Base-by-base conservation (phyloP, 2,888 invertebrate genomes). In the Helobdella robusta region DNA sequence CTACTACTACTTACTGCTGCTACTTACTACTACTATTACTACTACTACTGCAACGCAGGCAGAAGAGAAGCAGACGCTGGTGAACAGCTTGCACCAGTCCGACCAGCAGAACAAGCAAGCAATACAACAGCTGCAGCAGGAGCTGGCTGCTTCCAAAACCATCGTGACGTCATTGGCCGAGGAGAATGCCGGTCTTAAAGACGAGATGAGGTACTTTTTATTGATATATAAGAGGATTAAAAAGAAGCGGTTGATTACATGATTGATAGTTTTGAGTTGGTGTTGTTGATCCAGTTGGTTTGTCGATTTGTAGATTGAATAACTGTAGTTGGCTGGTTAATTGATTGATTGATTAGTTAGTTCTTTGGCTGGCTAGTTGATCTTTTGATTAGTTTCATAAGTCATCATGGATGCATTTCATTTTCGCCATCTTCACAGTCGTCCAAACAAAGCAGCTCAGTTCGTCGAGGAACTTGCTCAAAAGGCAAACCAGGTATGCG, bases 101-200 rank as follows among this genome's bases (percentile, higher is more conserved):
- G 61, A 61, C n/a, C 61, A 61, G 46, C 62, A 62, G 50, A 46
- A 34, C 50, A 46, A 62, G 50, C 48, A 62, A 35, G 18, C 48
- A 15, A 62, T 50, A 23, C 62, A 62, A n/a, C 62, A 32, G 5
- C 62, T 62, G 1, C 62, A 62, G 50, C 48, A 62, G 34, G 62
- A 62, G 15, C n/a, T 48, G 32, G 23, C 11, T n/a, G 23, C 40
- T 8, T n/a, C 28, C 18, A 60, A 60, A 25, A 48, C 28, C 20
- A 28, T 62, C 44, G 20, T 50, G 30, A 18, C 62, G 28, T 50
- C 48, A 18, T 25, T 62, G 62, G 62, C 62, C 6, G 62, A 62
- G 28, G 62, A 62, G 20, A 62, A 62, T 44, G 32, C 40, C 48
- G 30, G 50, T n/a, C 62, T 62, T 5, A 62, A 46, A 2, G 50